These are phyloP conservation scores for Pterostichus madidus DNA, from an alignment of 2,888 invertebrate species.

Conservation along the genomic window DNA sequence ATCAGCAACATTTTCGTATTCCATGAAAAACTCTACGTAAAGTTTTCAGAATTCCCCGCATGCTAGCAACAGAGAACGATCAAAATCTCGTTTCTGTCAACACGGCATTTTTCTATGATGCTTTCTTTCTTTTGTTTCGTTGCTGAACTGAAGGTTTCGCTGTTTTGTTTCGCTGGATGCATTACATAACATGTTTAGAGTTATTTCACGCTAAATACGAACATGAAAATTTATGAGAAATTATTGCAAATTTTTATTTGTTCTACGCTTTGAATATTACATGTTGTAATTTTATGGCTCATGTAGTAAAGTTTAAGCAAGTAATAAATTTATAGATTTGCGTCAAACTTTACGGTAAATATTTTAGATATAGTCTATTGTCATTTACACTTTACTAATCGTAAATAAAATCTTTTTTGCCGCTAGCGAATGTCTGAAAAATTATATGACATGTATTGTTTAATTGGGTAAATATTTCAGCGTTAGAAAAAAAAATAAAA, in stretches of 20 bases:
- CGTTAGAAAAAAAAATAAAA: no score
- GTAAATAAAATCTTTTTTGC: no score
- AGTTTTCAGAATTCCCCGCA: conserved; percentile 13
- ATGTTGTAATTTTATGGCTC: no score
- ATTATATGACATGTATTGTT: no score
- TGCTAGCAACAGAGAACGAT: neutral
- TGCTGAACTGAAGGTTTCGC: neutral
- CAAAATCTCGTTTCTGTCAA: conserved; percentile 3
- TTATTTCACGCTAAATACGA: neutral
- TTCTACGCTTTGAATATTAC: no score
- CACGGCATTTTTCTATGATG: neutral
- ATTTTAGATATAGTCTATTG: no score
- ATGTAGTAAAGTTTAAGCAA: no score
- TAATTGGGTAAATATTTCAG: no score
- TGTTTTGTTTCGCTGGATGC: neutral
- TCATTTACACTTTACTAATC: no score
- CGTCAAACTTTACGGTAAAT: no score
- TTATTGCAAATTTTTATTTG: neutral
- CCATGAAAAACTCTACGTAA: conserved; percentile 1
- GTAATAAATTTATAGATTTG: no score
- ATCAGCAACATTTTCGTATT: conserved; percentile 35
- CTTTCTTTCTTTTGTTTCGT: conserved; percentile 1
- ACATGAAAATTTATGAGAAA: neutral
- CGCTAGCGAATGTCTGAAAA: no score
- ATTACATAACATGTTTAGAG: neutral